These are phyloP conservation scores for Eupithecia dodoneata DNA, from an alignment of 2,888 invertebrate species.

Conservation along the genomic window DNA sequence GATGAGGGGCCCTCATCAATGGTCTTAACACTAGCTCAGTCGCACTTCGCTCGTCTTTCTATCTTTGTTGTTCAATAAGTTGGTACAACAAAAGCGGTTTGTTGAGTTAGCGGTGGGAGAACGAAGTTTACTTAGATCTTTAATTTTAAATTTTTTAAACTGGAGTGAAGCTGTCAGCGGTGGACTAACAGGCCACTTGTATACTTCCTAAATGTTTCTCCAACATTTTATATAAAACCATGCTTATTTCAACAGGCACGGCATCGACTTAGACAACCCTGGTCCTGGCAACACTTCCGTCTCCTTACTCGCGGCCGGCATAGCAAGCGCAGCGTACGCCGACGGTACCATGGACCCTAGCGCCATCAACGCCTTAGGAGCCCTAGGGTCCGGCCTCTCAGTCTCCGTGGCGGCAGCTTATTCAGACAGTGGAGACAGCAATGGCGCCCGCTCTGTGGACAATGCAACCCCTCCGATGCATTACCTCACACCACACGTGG, in stretches of 20 bases:
- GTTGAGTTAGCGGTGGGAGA: too few relatives aligned
- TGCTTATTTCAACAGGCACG: conserved; percentile 86
- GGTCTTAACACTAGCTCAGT: too few relatives aligned
- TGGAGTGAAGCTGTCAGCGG: too few relatives aligned
- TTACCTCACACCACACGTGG: conserved; percentile 95
- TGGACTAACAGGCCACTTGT: too few relatives aligned
- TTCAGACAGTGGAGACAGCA: conserved; percentile 93
- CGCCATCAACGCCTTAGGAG: conserved; percentile 81
- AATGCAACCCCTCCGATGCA: conserved; percentile 96
- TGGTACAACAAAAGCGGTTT: too few relatives aligned
- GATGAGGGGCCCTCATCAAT: too few relatives aligned
- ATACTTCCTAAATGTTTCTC: too few relatives aligned
- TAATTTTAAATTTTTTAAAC: too few relatives aligned
- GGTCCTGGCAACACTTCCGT: conserved; percentile 92
- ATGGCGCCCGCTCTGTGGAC: conserved; percentile 91
- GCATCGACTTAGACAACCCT: conserved; percentile 95
- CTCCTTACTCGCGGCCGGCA: conserved; percentile 88
- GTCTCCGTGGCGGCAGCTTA: conserved; percentile 89
- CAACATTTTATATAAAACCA: neutral
- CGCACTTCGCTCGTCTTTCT: too few relatives aligned
- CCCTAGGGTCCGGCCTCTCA: conserved; percentile 85
- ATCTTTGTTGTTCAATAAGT: too few relatives aligned
- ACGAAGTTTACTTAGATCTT: too few relatives aligned
- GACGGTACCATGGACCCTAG: conserved; percentile 82
- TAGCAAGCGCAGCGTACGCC: conserved; percentile 84